Evolutionary conservation across 2,797 vertebrate genomes (phyloP).

Genomic region (Gambusia yucatana): DNA sequence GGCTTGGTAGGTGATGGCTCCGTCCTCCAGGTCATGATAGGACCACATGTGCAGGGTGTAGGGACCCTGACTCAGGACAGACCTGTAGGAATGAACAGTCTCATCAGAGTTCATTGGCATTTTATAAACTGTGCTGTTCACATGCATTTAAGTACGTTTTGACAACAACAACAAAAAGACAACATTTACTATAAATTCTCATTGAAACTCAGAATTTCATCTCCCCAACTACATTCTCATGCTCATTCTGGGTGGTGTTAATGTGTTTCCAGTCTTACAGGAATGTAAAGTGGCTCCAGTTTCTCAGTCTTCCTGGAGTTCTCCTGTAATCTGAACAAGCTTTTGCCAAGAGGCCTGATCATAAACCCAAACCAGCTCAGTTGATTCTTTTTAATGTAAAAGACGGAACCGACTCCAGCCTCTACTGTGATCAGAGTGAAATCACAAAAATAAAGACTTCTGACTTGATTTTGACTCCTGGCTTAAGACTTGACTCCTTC

Average conservation of each 20-base stretch:
- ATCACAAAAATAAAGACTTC: background rate
- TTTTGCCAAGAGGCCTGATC: background rate
- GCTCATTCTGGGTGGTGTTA: background rate
- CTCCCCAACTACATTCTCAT: background rate
- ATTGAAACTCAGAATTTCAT: background rate
- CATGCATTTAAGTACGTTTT: background rate
- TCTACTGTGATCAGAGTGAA: background rate
- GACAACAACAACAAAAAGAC: background rate
- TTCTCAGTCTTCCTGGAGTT: background rate
- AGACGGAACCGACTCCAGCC: background rate
- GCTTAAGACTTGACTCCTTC: background rate
- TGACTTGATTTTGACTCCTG: background rate
- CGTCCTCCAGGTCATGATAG: constrained; percentile 72
- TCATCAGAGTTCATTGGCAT: background rate
- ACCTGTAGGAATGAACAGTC: constrained; percentile 50
- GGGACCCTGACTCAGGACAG: constrained; percentile 79
- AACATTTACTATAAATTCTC: background rate
- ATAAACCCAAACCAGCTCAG: background rate
- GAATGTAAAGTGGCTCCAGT: background rate
- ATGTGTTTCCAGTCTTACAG: background rate
- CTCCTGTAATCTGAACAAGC: background rate
- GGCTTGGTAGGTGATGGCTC: constrained; percentile 77
- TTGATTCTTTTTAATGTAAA: background rate
- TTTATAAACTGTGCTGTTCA: background rate
- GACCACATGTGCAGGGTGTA: constrained; percentile 84